Evolutionary conservation across 2,888 invertebrate genomes (phyloP), one percentile per base, ranked within the genome.

Genomic region (Cyrtodaria siliqua): DNA sequence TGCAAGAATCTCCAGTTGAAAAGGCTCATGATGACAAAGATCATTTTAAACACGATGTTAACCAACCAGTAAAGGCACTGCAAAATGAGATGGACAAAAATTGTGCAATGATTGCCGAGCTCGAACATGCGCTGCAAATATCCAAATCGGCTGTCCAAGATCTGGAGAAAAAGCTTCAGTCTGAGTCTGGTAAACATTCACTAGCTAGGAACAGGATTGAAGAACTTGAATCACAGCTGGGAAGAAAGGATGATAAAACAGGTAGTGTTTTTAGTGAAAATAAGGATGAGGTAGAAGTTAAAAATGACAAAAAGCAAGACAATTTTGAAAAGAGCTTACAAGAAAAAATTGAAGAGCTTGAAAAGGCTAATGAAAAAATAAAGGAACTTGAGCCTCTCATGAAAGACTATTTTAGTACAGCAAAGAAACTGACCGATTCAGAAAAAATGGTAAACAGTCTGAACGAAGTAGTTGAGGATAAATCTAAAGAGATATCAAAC

Each of bases 311-410:
- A 26, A 12, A 49, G 14, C 12, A 29, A n/a, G 50, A 52, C 27
- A 27, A 49, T 12, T 20, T 61, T 52, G 40, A 63, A 52, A 18
- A 53, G 23, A 59, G 47, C 1, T 27, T 62, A 6, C 8, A 38
- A n/a, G 63, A 74, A 18, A 69, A 69, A 29, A 62, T 61, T 40
- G 44, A 33, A 57, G 55, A 79, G 53, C 33, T 82, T 14, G 60
- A 82, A 33, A 33, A 76, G 23, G 47, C 76, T 24, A 96, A 96
- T 95, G 94, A 95, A 59, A 93, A 94, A 84, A 94, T 97, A 4
- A 94, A 94, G 81, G 93, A 92, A 66, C 92, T 95, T 33, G 91
- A 91, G 18, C 83, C 90, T 2, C 87, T 92, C 3, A 69, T 74
- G 72, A 74, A 72, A 50, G 70, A 74, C 53, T 59, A 77, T 44